Percentiles rank a stretch among this genome's conserved stretches.
Evolutionary conservation across 2,888 invertebrate species (phyloP).

Genomic region (Aricia artaxerxes): DNA sequence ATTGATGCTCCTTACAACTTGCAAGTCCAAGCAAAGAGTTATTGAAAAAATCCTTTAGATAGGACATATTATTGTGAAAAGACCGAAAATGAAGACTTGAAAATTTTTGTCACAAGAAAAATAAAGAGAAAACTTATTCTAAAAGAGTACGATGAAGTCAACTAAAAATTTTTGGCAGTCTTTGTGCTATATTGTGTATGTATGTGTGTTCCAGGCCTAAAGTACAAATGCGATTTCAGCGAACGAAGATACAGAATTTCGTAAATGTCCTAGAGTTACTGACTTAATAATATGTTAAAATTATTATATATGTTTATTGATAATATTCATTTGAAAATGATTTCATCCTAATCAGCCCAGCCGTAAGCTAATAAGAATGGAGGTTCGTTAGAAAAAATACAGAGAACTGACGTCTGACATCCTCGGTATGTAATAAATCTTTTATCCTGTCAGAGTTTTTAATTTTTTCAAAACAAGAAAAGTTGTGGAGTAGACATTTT

Average conservation of each 20-base stretch:
- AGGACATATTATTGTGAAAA: background rate
- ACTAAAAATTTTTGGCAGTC: background rate
- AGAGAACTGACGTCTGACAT: constrained; percentile 17
- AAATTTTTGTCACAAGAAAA: background rate
- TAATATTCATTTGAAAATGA: background rate
- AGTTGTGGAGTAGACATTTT: constrained; percentile 4
- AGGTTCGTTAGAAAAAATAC: constrained; percentile 18
- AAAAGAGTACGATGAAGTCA: background rate
- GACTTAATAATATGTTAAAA: too few species aligned
- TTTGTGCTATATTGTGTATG: background rate
- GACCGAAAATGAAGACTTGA: background rate
- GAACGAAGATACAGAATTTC: too few species aligned
- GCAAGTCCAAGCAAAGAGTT: background rate
- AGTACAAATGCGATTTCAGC: too few species aligned
- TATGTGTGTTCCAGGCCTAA: background rate
- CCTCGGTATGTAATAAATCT: constrained; percentile 8
- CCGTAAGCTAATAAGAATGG: background rate
- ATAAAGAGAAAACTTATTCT: background rate
- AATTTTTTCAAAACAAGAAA: constrained; percentile 7
- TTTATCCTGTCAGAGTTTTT: constrained; percentile 3
- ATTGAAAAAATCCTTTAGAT: background rate
- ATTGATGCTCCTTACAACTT: background rate
- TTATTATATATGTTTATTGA: too few species aligned
- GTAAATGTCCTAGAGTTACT: too few species aligned
- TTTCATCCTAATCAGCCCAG: background rate